These are phyloP conservation scores for Epinotia brunnichana DNA, from an alignment of 2,888 invertebrate genomes.

Conservation along the genomic window DNA sequence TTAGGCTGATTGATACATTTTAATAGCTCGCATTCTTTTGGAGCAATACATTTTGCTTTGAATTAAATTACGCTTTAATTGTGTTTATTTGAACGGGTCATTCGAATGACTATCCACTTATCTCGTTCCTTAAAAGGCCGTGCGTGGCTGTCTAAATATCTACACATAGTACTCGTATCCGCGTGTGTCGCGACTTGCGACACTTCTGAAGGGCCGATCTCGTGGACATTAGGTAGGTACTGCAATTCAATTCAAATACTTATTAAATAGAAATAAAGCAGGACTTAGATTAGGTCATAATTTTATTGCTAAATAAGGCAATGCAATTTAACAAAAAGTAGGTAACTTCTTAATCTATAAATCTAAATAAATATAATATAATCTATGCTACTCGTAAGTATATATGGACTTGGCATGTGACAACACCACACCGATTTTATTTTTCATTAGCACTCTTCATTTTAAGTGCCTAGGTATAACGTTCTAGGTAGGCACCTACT, in stretches of 20 bases:
- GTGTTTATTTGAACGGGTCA: conserved; percentile 34
- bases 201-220: conserved; percentile 11
- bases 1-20: conserved; percentile 34
- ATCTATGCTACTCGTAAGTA: too few species aligned
- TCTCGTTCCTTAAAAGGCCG: conserved; percentile 21
- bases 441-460: too few species aligned
- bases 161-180: conserved; percentile 25
- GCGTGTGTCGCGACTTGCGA: conserved; percentile 12
- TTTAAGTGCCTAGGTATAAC: too few species aligned
- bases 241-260: conserved; percentile 16
- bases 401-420: too few species aligned
- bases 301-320: too few species aligned
- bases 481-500: too few species aligned
- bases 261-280: not conserved
- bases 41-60: conserved; percentile 10
- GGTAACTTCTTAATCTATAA: too few species aligned
- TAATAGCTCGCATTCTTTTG: conserved; percentile 32
- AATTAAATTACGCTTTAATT: conserved; percentile 31
- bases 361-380: too few species aligned
- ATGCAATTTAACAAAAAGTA: too few species aligned
- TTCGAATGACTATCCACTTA: conserved; percentile 32
- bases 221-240: conserved; percentile 10
- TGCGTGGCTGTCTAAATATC: conserved; percentile 33
- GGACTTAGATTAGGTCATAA: not conserved
- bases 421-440: too few species aligned